Percentiles rank a stretch among this genome's conserved stretches.
Conservation (phyloP, 2,797 vertebrate species). For the Limosa lapponica region DNA sequence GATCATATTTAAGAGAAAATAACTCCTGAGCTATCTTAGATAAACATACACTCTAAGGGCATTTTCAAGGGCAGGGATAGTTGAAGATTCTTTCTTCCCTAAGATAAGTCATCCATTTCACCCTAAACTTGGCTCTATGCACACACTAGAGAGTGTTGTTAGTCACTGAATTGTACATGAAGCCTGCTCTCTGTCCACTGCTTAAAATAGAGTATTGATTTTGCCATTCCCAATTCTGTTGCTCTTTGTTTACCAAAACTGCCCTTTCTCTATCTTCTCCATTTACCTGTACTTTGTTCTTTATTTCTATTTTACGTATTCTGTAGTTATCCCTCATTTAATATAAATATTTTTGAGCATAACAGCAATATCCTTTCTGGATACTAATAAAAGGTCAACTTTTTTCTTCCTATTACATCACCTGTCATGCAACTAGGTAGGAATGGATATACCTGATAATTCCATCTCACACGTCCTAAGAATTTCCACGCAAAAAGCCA, state of each 20-base stretch:
- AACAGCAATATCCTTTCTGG: background rate
- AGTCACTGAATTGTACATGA: background rate
- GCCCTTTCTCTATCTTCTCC: background rate
- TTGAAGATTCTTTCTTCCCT: background rate
- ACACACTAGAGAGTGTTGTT: background rate
- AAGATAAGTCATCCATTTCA: background rate
- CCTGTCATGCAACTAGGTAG: background rate
- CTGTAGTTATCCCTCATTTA: background rate
- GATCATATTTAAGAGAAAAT: background rate
- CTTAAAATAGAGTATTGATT: slow-evolving; percentile 1
- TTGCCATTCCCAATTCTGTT: background rate
- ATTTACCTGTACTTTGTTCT: background rate
- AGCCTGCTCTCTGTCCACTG: background rate
- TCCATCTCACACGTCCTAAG: background rate
- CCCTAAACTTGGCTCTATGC: background rate
- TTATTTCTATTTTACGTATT: background rate
- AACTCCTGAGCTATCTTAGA: background rate
- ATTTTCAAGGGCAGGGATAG: background rate
- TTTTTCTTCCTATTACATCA: background rate
- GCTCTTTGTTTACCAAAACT: background rate
- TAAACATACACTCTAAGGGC: background rate
- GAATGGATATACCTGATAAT: background rate
- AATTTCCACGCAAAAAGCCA: background rate
- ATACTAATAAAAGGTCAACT: background rate
- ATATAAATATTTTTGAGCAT: background rate